A percentile compares a stretch with the other conserved stretches of the same genome.
Evolutionary conservation across 2,113 vertebrate species (phyloP).

Genomic region (Gymnogyps californianus): DNA sequence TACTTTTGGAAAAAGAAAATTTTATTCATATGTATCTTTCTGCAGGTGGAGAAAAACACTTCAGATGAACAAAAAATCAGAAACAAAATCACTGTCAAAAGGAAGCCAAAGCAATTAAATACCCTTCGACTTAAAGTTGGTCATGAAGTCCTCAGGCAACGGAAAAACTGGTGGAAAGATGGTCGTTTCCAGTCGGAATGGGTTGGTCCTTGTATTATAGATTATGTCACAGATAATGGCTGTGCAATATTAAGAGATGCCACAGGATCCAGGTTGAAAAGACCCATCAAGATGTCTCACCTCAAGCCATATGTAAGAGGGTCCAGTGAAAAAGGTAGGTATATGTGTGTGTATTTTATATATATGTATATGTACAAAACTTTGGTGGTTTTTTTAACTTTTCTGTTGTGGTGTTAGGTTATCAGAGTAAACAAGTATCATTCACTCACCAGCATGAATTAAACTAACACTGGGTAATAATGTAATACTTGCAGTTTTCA

Average conservation of each 20-base stretch:
- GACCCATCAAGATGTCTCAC: slow-evolving; percentile 77
- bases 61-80: slow-evolving; percentile 22
- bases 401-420: background rate
- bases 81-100: slow-evolving; percentile 59
- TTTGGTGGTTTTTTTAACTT: background rate
- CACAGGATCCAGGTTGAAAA: slow-evolving; percentile 66
- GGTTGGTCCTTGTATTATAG: slow-evolving; percentile 76
- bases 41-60: slow-evolving; percentile 43
- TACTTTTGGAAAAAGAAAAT: background rate
- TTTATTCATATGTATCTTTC: background rate
- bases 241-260: slow-evolving; percentile 72
- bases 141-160: slow-evolving; percentile 75
- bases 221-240: slow-evolving; percentile 72
- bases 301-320: slow-evolving; percentile 71
- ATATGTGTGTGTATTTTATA: background rate
- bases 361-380: background rate
- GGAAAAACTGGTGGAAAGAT: slow-evolving; percentile 77
- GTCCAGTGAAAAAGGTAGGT: slow-evolving; percentile 56
- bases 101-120: slow-evolving; percentile 68
- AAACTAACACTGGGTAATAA: background rate
- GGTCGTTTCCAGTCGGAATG: slow-evolving; percentile 73
- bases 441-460: background rate
- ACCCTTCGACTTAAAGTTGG: slow-evolving; percentile 71
- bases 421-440: background rate
- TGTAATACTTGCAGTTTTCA: background rate